A percentile compares a stretch with the other conserved stretches of the same genome.
Conservation (phyloP, 2,888 invertebrate genomes). For the Epinotia demarniana region DNA sequence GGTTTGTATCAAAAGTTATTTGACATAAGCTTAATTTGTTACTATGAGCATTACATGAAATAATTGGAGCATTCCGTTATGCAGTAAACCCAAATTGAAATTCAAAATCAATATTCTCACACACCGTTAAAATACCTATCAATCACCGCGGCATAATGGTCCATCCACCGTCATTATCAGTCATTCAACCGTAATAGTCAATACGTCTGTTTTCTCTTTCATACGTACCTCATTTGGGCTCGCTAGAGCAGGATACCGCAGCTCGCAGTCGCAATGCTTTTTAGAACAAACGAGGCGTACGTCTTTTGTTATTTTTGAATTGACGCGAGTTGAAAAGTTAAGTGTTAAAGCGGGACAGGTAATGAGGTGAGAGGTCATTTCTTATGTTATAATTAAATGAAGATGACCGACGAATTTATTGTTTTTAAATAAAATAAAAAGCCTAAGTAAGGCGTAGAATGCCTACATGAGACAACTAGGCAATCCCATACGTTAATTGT, state of each 20-base stretch:
- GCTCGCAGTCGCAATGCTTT: not conserved
- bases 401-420: too few relatives aligned
- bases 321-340: constrained; percentile 15
- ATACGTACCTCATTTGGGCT: not conserved
- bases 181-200: constrained; percentile 12
- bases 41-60: not conserved
- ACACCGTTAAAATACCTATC: constrained; percentile 32
- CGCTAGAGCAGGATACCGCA: not conserved
- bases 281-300: constrained; percentile 10
- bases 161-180: constrained; percentile 6
- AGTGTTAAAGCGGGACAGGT: constrained; percentile 4
- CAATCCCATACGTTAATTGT: too few relatives aligned
- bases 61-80: constrained; percentile 13
- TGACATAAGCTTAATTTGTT: not conserved
- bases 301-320: constrained; percentile 27
- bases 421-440: too few relatives aligned
- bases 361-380: not conserved
- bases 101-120: constrained; percentile 24
- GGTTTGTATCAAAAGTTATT: too few relatives aligned
- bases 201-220: constrained; percentile 10
- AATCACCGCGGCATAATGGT: constrained; percentile 24
- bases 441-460: too few relatives aligned
- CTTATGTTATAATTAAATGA: not conserved
- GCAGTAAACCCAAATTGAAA: constrained; percentile 16
- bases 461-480: too few relatives aligned